These are phyloP conservation scores for Tympanoctomys barrerae DNA, from an alignment of 2,797 vertebrate genomes.

Conservation along the genomic window DNA sequence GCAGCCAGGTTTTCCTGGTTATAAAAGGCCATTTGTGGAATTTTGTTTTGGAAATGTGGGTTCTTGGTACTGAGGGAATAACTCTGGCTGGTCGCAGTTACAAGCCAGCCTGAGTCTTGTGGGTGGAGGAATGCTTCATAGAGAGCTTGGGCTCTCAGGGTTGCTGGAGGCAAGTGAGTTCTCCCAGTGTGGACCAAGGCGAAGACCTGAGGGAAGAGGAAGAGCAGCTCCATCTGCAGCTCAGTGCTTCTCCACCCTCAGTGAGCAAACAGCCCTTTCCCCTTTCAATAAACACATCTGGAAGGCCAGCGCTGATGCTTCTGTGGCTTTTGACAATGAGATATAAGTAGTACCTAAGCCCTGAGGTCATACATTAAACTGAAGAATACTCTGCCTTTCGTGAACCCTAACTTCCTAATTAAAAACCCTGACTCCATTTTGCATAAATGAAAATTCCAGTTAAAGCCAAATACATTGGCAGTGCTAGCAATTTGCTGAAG, in stretches of 20 bases:
- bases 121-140: not conserved
- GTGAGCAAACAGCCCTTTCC: constrained; percentile 50
- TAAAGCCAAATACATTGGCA: constrained; percentile 65
- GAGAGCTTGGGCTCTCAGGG: constrained; percentile 2
- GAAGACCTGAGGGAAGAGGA: constrained; percentile 31
- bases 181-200: constrained; percentile 35
- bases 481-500: constrained; percentile 59
- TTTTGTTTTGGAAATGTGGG: constrained; percentile 31
- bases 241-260: constrained; percentile 64
- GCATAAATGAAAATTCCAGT: constrained; percentile 61
- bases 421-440: constrained; percentile 43
- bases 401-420: constrained; percentile 49
- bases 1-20: constrained; percentile 4
- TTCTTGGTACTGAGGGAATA: constrained; percentile 23
- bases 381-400: constrained; percentile 50
- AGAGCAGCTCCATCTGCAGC: constrained; percentile 45
- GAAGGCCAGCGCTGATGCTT: constrained; percentile 64
- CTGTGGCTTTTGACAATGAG: constrained; percentile 12
- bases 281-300: constrained; percentile 64
- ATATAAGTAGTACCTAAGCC: constrained; percentile 13
- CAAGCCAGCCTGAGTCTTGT: not conserved
- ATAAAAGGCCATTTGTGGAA: not conserved
- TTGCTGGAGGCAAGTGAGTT: constrained; percentile 36
- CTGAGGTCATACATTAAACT: not conserved
- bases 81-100: constrained; percentile 37